Percentiles rank a stretch among this genome's conserved stretches.
Conservation (phyloP, 2,113 vertebrate species). For the Grus americana region DNA sequence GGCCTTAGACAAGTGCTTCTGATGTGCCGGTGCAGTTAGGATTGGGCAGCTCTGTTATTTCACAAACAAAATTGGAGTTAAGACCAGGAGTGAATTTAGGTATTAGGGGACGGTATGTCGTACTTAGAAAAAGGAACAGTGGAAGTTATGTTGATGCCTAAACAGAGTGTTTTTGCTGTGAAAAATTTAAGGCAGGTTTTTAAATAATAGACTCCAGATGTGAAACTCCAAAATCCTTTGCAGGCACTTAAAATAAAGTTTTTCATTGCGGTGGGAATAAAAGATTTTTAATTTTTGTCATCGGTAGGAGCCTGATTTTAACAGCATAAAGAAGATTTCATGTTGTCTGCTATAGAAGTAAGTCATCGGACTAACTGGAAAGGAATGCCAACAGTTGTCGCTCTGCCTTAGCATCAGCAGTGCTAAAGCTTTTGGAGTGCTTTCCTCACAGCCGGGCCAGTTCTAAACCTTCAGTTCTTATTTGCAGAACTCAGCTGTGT, state of each 20-base stretch:
- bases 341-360: neutral
- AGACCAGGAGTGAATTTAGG: neutral
- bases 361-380: neutral
- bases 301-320: neutral
- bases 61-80: neutral
- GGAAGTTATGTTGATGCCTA: neutral
- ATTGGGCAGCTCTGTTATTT: neutral
- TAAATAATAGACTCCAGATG: neutral
- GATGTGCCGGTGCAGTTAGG: neutral
- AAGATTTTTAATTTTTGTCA: neutral
- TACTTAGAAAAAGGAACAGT: neutral
- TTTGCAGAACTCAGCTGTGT: neutral
- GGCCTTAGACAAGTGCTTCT: neutral
- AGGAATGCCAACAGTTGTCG: slow-evolving; percentile 7
- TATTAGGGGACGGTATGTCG: neutral
- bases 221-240: neutral
- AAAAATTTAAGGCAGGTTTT: neutral
- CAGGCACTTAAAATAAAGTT: neutral
- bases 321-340: neutral
- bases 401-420: neutral
- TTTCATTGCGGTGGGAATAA: neutral
- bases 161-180: neutral
- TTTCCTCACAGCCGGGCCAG: neutral
- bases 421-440: neutral
- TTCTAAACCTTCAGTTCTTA: neutral